phyloP scores from a whole-genome alignment of 2,113 vertebrate species.

The Glareola pratincola region DNA sequence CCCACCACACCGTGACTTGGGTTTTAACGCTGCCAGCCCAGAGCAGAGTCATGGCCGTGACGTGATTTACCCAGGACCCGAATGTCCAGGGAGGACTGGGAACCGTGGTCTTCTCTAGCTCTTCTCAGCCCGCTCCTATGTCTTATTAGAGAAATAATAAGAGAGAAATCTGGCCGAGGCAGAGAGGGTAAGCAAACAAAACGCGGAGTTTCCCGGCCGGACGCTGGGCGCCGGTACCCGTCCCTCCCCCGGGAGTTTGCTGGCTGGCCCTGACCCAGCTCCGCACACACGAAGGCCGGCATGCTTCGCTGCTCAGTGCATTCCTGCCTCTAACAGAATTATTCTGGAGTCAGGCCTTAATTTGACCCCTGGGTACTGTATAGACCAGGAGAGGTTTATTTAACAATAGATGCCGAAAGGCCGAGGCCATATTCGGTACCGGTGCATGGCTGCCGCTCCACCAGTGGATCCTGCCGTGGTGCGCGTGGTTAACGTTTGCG shows the following conservation, averaged over 20 bases:
- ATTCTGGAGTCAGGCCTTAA: not conserved
- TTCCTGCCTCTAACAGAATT: not conserved
- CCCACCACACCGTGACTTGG: not conserved
- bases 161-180: not conserved
- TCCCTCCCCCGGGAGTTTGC: not conserved
- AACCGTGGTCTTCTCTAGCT: rapidly evolving
- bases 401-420: not conserved
- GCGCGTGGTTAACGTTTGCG: rapidly evolving
- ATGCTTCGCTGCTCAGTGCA: not conserved
- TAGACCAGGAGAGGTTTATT: not conserved
- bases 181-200: not conserved
- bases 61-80: rapidly evolving
- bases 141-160: not conserved
- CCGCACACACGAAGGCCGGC: not conserved
- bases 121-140: not conserved
- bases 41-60: rapidly evolving
- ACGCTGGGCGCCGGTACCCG: rapidly evolving
- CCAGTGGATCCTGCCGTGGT: not conserved
- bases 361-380: not conserved
- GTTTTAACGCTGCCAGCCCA: not conserved
- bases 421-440: not conserved
- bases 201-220: not conserved
- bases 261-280: not conserved
- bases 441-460: rapidly evolving
- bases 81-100: rapidly evolving